A percentile compares a stretch with the other conserved stretches of the same genome.
These are phyloP conservation scores for Callopanchax toddi DNA, from an alignment of 2,113 vertebrate genomes.

Conservation along the genomic window DNA sequence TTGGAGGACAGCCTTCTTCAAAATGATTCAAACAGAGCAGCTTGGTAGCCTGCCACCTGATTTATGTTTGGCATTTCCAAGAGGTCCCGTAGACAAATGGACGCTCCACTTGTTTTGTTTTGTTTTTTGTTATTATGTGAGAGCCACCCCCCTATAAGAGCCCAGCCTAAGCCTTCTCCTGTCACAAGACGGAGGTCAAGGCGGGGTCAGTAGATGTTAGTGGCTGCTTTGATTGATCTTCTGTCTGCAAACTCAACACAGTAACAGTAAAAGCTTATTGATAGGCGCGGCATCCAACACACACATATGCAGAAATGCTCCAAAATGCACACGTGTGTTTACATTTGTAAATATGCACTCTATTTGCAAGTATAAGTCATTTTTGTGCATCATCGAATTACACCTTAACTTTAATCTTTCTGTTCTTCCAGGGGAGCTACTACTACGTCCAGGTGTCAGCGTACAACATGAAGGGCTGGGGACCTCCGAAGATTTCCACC, in stretches of 20 bases:
- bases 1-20: conserved; percentile 44
- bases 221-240: conserved; percentile 74
- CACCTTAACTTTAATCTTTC: conserved; percentile 11
- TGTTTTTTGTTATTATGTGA: conserved; percentile 64
- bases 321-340: not conserved
- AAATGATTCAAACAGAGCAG: conserved; percentile 58
- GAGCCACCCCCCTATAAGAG: conserved; percentile 30
- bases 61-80: conserved; percentile 71
- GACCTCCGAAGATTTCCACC: conserved; percentile 76
- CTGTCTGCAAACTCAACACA: conserved; percentile 55
- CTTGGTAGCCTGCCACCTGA: conserved; percentile 69
- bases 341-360: not conserved
- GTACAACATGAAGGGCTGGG: conserved; percentile 96
- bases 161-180: conserved; percentile 49
- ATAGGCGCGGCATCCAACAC: conserved; percentile 30
- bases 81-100: conserved; percentile 62
- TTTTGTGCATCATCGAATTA: not conserved
- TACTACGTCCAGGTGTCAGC: conserved; percentile 88
- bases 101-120: conserved; percentile 53
- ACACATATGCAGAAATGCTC: not conserved
- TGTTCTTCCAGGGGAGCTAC: conserved; percentile 78
- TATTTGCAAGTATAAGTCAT: not conserved
- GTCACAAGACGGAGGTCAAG: conserved; percentile 71
- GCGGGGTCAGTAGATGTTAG: conserved; percentile 69
- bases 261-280: no score